Percentiles rank a stretch among this genome's conserved stretches.
These are phyloP conservation scores for Pan troglodytes DNA, from an alignment of 2,113 vertebrate species.

Conservation along the genomic window NHGRI_mPanTro3-v2.1_pri NC_072413.2:69725001-69725500, in stretches of 20 bases:
- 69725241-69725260: not conserved
- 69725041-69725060: not conserved
- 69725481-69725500: too few relatives aligned
- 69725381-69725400: too few relatives aligned
- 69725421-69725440: too few relatives aligned
- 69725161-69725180: not conserved
- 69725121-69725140: not conserved
- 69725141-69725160: not conserved
- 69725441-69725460: too few relatives aligned
- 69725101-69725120: not conserved
- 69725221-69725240: rapidly evolving
- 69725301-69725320: too few relatives aligned
- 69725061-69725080: not conserved
- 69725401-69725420: too few relatives aligned
- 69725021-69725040: not conserved
- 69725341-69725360: too few relatives aligned
- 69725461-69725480: too few relatives aligned
- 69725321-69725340: too few relatives aligned
- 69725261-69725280: not conserved
- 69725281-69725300: too few relatives aligned
- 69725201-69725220: not conserved
- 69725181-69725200: not conserved
- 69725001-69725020: not conserved
- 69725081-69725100: not conserved
- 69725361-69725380: too few relatives aligned